phyloP scores from a whole-genome alignment of 2,113 vertebrate genomes.

The Thinocorus orbignyianus region DNA sequence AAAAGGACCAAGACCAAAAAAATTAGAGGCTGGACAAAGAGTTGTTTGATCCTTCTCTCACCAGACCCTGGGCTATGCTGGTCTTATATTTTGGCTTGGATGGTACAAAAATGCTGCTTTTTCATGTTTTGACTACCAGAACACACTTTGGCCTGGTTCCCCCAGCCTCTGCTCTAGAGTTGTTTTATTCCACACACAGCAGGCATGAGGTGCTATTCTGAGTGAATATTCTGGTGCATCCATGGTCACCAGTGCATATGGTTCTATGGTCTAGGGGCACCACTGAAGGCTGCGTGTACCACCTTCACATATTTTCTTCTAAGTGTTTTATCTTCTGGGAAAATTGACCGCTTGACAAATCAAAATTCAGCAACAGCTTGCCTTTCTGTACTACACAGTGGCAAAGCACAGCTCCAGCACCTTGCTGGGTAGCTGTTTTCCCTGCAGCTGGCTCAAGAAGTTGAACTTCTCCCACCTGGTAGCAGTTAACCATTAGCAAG shows the following conservation, averaged over 20 bases:
- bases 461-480: not conserved
- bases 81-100: not conserved
- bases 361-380: not conserved
- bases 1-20: not conserved
- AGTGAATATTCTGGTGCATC: not conserved
- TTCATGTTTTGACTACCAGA: not conserved
- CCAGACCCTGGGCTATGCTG: not conserved
- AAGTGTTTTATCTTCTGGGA: not conserved
- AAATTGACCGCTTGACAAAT: not conserved
- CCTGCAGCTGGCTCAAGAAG: not conserved
- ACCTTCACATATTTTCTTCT: not conserved
- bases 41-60: not conserved
- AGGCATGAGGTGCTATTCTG: not conserved
- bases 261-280: not conserved
- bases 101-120: not conserved
- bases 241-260: fast-evolving
- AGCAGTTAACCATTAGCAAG: not conserved
- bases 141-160: not conserved
- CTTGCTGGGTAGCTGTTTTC: not conserved
- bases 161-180: not conserved
- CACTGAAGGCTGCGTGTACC: not conserved
- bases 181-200: not conserved
- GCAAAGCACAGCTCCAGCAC: not conserved
- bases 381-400: not conserved
- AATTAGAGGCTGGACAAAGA: not conserved